A percentile compares a stretch with the other conserved stretches of the same genome.
These are phyloP conservation scores for Hydropotes inermis DNA, from an alignment of 2,113 vertebrate genomes.

Conservation along the genomic window DNA sequence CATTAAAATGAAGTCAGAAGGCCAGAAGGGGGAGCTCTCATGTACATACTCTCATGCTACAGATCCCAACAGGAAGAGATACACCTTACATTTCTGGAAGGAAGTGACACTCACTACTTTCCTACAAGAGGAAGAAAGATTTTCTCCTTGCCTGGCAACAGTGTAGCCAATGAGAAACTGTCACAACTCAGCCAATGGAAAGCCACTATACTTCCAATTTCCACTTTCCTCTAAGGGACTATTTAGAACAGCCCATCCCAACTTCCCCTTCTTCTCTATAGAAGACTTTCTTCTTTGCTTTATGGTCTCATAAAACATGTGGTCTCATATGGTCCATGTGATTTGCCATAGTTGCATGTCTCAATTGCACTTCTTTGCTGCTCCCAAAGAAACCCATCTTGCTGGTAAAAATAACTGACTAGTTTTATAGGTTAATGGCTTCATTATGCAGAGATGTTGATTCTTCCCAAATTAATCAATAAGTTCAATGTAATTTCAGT, in stretches of 20 bases:
- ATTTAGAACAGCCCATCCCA: background rate
- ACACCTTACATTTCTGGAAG: background rate
- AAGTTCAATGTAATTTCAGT: background rate
- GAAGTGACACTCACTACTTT: background rate
- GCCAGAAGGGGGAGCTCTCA: background rate
- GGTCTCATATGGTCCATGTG: too few species aligned
- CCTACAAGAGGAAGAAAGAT: background rate
- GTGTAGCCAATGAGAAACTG: background rate
- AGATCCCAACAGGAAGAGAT: background rate
- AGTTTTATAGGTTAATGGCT: background rate
- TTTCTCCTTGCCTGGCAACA: background rate
- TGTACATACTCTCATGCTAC: background rate
- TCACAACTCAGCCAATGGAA: background rate
- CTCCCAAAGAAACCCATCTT: background rate
- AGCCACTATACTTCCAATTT: background rate
- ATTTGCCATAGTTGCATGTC: background rate
- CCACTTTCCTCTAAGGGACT: background rate
- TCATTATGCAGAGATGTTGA: background rate
- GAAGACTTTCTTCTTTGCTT: background rate
- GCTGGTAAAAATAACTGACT: background rate
- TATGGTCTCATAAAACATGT: too few species aligned
- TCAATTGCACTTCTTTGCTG: background rate
- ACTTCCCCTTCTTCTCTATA: background rate
- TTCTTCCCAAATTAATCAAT: background rate
- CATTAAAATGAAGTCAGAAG: background rate